Evolutionary conservation across 2,797 vertebrate genomes (phyloP).

Genomic region (Taenioides sp.): DNA sequence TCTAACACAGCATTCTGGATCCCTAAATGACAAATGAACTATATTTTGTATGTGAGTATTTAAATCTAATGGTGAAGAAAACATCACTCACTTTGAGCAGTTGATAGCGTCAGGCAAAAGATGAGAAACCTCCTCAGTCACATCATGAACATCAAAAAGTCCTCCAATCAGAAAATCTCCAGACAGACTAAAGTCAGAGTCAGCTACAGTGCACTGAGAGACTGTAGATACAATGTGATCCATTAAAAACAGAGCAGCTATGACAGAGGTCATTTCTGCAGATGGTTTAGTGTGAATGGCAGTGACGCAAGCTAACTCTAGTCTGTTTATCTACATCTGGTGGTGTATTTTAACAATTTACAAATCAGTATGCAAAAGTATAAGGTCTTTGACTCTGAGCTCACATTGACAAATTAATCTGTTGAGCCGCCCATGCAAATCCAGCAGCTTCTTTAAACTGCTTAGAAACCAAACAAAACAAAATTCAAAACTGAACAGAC

Average conservation of each 20-base stretch:
- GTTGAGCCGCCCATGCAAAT: not conserved
- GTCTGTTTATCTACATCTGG: not conserved
- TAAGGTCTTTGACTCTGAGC: not conserved
- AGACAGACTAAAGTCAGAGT: slow-evolving; percentile 60
- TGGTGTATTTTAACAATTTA: slow-evolving; percentile 1
- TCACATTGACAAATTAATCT: not conserved
- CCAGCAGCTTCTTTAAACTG: not conserved
- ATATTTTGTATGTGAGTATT: not conserved
- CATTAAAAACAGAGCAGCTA: slow-evolving; percentile 36
- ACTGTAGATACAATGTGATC: slow-evolving; percentile 10
- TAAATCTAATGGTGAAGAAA: not conserved
- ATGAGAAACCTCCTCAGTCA: not conserved
- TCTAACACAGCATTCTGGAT: not conserved
- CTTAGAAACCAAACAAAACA: not conserved
- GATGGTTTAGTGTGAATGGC: slow-evolving; percentile 3
- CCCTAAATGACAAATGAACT: not conserved
- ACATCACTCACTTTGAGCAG: slow-evolving; percentile 66
- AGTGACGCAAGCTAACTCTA: slow-evolving; percentile 1
- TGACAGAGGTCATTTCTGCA: slow-evolving; percentile 24
- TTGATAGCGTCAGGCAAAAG: slow-evolving; percentile 46
- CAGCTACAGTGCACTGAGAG: slow-evolving; percentile 7
- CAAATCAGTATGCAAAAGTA: slow-evolving; percentile 12
- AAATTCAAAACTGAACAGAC: not conserved
- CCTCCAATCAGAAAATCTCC: slow-evolving; percentile 75
- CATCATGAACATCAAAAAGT: slow-evolving; percentile 69